phyloP scores from a whole-genome alignment of 2,797 vertebrate species.

The Catamblyrhynchus diadema region DNA sequence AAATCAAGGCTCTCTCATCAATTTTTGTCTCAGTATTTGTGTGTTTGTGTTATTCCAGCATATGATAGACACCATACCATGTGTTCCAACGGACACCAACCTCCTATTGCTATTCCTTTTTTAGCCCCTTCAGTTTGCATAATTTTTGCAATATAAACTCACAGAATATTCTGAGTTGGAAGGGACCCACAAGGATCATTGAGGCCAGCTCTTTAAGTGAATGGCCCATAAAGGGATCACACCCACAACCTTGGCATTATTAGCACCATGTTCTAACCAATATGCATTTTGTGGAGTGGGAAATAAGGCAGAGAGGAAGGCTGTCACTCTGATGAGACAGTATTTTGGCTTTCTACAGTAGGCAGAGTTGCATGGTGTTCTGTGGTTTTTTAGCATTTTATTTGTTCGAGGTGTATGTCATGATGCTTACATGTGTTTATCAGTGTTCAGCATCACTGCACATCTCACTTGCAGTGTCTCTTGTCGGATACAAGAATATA shows the following conservation, averaged over 20 bases:
- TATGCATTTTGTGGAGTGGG: not conserved
- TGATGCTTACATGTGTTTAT: not conserved
- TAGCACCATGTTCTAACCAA: not conserved
- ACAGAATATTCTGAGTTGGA: not conserved
- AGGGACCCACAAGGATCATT: not conserved
- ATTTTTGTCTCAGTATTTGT: not conserved
- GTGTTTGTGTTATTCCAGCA: not conserved
- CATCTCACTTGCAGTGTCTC: not conserved
- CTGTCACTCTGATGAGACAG: not conserved
- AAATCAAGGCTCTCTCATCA: not conserved
- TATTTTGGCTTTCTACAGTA: too few relatives aligned
- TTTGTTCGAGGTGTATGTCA: not conserved
- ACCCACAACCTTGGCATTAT: not conserved
- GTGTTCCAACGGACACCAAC: not conserved
- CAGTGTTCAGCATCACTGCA: not conserved
- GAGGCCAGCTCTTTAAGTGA: not conserved
- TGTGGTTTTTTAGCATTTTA: not conserved
- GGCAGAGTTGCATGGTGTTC: not conserved
- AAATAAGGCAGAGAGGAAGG: not conserved
- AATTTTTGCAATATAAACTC: not conserved
- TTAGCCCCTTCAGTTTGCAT: not conserved
- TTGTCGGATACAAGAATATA: not conserved
- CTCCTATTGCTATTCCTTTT: not conserved
- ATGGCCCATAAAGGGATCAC: not conserved
- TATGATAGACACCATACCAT: not conserved